Base-by-base conservation (phyloP, 2,888 invertebrate genomes). In the Prenolepis imparis region DNA sequence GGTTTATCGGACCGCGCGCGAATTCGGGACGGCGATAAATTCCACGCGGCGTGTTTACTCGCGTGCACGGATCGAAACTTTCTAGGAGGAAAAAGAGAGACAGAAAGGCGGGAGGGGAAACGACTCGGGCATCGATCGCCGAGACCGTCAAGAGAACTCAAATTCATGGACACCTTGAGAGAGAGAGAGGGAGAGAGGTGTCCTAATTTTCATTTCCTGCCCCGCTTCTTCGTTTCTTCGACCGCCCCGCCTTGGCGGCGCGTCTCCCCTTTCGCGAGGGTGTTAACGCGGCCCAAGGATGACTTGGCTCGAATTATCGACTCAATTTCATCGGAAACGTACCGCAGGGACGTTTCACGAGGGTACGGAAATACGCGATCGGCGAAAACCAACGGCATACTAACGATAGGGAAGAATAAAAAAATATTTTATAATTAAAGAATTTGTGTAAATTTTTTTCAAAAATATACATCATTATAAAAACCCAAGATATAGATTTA, bases 21-120 rank as follows among this genome's bases (percentile, higher is more conserved):
- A 87, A 90, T 83, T 88, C 84, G 86, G 85, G 67, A 18, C 87
- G 73, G 67, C 89, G 84, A 87, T 88, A 83, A 88, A 88, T 89
- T 88, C 72, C 83, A n/a, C 52, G 61, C 82, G 61, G 83, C 74
- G 72, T 84, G 83, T 88, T 89, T 86, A 84, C 88, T 66, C 82
- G 68, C 84, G 70, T 57, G 85, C 67, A 36, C 55, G 84, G 70
- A 68, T 78, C 64, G 85, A 74, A 86, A 87, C 81, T 84, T 86
- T 85, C 66, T 39, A 57, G 67, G 48, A 32, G 39, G 57, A 12
- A 67, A 68, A 15, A 67, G 12, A 36, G 24, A 36, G 75, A 44
- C 15, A 55, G 21, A 41, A 3, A 28, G 28, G 3, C 28, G 28
- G n/a, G n/a, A n/a, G n/a, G n/a, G n/a, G n/a, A 28, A 1, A 3